These are phyloP conservation scores for Solenopsis fugax DNA, from an alignment of 1,140 invertebrate species.

Conservation along the genomic window DNA sequence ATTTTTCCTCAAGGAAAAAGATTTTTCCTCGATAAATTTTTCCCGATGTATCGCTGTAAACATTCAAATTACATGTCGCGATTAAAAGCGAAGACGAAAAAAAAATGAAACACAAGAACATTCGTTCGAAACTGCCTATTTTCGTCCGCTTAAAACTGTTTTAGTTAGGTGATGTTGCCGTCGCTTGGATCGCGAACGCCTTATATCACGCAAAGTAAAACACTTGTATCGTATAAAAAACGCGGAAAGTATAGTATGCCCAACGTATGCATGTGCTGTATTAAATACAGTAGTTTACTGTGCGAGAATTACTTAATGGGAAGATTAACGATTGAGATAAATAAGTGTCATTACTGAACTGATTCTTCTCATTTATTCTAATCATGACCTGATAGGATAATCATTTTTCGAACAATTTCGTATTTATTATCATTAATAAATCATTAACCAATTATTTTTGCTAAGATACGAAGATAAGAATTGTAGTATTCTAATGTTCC, in stretches of 20 bases:
- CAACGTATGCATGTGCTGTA: not conserved
- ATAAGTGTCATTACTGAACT: not conserved
- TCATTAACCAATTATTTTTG: conserved; percentile 22
- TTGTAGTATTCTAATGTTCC: not conserved
- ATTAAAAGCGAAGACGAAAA: not conserved
- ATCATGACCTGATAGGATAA: not conserved
- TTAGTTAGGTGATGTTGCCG: conserved; percentile 3
- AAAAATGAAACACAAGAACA: not conserved
- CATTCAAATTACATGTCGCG: not conserved
- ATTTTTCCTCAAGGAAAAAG: not conserved
- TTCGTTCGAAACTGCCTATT: not conserved
- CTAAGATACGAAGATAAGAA: not conserved
- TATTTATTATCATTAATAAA: conserved; percentile 1
- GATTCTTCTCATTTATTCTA: not conserved
- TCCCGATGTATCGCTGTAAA: not conserved
- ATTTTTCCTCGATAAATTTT: not conserved
- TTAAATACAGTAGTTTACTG: not conserved
- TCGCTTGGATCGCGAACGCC: conserved; percentile 3
- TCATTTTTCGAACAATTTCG: not conserved
- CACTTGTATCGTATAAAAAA: not conserved
- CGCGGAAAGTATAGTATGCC: not conserved
- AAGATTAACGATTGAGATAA: not conserved
- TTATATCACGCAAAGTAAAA: not conserved
- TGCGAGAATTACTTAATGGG: not conserved
- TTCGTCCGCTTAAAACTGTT: conserved; percentile 7